Evolutionary conservation across 2,797 vertebrate genomes (phyloP).

Genomic region (Ispidina picta): DNA sequence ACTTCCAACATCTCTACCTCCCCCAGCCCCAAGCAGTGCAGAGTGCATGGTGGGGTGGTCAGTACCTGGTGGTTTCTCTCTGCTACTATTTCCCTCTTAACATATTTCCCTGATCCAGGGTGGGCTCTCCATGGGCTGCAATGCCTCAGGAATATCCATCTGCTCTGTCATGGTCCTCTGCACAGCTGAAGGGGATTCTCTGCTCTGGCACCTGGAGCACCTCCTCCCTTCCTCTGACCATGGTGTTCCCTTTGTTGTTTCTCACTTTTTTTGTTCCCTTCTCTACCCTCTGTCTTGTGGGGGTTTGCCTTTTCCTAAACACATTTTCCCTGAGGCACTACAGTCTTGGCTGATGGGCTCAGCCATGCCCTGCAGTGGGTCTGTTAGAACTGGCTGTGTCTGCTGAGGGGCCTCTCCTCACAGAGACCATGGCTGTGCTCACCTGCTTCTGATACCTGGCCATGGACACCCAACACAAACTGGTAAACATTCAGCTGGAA

Average conservation of each 20-base stretch:
- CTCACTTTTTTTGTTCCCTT: not conserved
- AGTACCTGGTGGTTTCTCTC: not conserved
- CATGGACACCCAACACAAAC: not conserved
- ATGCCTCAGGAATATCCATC: not conserved
- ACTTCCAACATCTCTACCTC: not conserved
- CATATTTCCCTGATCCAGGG: not conserved
- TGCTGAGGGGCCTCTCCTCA: not conserved
- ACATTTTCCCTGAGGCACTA: not conserved
- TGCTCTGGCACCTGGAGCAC: accelerated
- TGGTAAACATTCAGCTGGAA: not conserved
- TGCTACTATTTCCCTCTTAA: not conserved
- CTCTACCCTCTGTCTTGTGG: not conserved
- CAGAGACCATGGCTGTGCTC: not conserved
- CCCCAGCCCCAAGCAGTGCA: accelerated
- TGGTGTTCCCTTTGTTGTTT: not conserved
- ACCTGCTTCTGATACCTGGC: not conserved
- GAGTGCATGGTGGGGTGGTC: not conserved
- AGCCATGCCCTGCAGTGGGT: not conserved
- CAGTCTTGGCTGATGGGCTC: too few species aligned
- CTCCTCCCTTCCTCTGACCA: not conserved
- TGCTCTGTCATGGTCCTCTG: not conserved
- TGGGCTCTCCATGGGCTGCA: not conserved
- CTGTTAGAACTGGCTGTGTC: not conserved
- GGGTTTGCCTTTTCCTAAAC: not conserved
- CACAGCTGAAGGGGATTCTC: not conserved